A percentile compares a stretch with the other conserved stretches of the same genome.
Evolutionary conservation across 2,888 invertebrate species (phyloP).

Genomic region (Caenorhabditis uteleia): DNA sequence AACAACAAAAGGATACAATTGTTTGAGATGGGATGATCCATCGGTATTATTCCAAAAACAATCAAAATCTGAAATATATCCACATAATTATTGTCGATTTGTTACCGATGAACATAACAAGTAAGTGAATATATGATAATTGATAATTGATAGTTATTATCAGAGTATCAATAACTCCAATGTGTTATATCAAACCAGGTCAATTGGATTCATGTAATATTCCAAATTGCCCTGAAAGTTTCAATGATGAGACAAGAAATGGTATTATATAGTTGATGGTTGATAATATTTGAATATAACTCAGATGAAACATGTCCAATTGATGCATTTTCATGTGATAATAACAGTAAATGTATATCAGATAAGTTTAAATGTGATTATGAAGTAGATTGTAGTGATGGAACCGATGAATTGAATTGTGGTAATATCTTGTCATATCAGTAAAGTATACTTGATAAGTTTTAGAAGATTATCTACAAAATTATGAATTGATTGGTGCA

Average conservation of each 20-base stretch:
- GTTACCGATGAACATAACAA: constrained; percentile 13
- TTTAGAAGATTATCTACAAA: constrained; percentile 56
- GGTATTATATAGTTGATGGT: not conserved
- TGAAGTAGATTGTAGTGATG: constrained; percentile 59
- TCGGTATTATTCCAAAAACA: constrained; percentile 35
- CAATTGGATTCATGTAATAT: constrained; percentile 19
- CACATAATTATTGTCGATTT: constrained; percentile 46
- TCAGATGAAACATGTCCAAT: constrained; percentile 10
- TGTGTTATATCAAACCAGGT: constrained; percentile 19
- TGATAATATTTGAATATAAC: not conserved
- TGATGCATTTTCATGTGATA: constrained; percentile 39
- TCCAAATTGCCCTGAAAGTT: constrained; percentile 32
- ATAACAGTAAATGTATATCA: constrained; percentile 49
- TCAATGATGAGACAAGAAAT: constrained; percentile 13
- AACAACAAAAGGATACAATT: constrained; percentile 27
- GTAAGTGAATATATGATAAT: not conserved
- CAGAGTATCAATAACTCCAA: constrained; percentile 14
- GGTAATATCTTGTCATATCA: constrained; percentile 25
- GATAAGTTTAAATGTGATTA: constrained; percentile 60
- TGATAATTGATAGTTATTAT: not conserved
- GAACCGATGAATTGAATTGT: constrained; percentile 56
- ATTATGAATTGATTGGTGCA: constrained; percentile 55
- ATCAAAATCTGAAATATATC: constrained; percentile 9
- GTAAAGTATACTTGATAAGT: not conserved
- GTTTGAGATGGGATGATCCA: constrained; percentile 59